Evolutionary conservation across 1,140 invertebrate genomes (phyloP), one percentile per base, ranked within the genome.

Genomic region (Phymorhynchus buccinoides): DNA sequence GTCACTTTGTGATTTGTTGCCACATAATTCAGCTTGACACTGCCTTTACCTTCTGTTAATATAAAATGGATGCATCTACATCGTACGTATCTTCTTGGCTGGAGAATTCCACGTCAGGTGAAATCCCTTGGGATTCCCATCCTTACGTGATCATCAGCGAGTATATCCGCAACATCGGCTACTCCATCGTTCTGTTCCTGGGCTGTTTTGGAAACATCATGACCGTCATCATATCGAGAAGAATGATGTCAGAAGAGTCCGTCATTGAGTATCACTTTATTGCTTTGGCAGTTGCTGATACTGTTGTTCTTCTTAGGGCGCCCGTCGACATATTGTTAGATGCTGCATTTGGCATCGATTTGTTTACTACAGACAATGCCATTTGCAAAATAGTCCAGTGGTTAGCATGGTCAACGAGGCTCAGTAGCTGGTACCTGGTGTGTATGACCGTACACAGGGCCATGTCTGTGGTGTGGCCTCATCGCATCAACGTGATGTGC

Each of bases 391-490:
- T 16, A 42, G 16, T 27, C 9, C 4, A 3, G 22, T 3, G 0
- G n/a, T 12, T 27, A 27, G n/a, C n/a, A n/a, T 6, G 41, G 4
- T 14, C 1, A 7, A 16, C 32, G 27, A 44, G 3, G 12, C 14
- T 79, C n/a, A 27, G 41, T 1, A 18, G 32, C 9, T 79, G 77
- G 77, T 42, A 42, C 32, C 77, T 79, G 77, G 77, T 79, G 27
- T 14, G 7, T 0, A 22, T 79, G 39, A 44, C 77, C 27, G 27
- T 79, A 22, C 77, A 79, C n/a, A 41, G 77, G 27, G 77, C 77
- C n/a, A 79, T 44, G 77, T 41, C 77, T 44, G 41, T 79, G 39
- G 77, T 44, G 41, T 79, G 77, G 77, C 77, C 77, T 16, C 77
- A 42, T 44, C 77, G 41, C n/a, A 27, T 44, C 1, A 79, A 27